phyloP scores from a whole-genome alignment of 2,797 vertebrate genomes.

The Valencia hispanica region DNA sequence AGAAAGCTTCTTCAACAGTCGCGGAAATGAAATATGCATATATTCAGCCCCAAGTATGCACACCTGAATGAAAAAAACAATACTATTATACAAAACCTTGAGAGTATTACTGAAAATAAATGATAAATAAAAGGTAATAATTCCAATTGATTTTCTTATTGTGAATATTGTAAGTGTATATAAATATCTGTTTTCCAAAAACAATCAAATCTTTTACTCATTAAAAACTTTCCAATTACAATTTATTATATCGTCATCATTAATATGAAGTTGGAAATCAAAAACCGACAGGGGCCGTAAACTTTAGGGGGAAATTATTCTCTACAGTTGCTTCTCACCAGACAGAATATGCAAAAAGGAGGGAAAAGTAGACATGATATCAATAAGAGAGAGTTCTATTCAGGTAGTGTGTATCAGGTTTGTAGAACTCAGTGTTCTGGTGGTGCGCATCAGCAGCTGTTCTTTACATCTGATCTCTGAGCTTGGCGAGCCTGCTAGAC shows the following conservation, averaged over 20 bases:
- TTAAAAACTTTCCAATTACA: constrained; percentile 24
- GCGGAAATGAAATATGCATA: constrained; percentile 40
- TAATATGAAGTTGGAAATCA: constrained; percentile 23
- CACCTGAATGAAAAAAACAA: constrained; percentile 10
- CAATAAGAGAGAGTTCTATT: constrained; percentile 44
- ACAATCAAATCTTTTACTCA: constrained; percentile 22
- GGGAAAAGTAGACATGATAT: constrained; percentile 24
- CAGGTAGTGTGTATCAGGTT: constrained; percentile 47
- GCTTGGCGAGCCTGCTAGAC: constrained; percentile 82
- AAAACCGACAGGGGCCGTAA: constrained; percentile 19
- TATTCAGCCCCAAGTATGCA: constrained; percentile 29
- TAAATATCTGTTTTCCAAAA: constrained; percentile 25
- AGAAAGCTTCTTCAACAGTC: constrained; percentile 15
- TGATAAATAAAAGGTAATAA: constrained; percentile 31
- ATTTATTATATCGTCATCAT: not conserved
- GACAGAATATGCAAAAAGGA: constrained; percentile 33
- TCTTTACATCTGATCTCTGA: constrained; percentile 80
- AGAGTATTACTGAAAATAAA: constrained; percentile 16
- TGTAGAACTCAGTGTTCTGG: constrained; percentile 7
- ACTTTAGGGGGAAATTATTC: not conserved
- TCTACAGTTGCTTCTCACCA: constrained; percentile 30
- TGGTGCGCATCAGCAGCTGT: constrained; percentile 12
- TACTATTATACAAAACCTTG: constrained; percentile 1
- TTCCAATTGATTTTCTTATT: constrained; percentile 1
- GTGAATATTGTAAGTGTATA: constrained; percentile 29